Base-by-base conservation (phyloP, 2,888 invertebrate genomes). In the Caenorhabditis panamensis region DNA sequence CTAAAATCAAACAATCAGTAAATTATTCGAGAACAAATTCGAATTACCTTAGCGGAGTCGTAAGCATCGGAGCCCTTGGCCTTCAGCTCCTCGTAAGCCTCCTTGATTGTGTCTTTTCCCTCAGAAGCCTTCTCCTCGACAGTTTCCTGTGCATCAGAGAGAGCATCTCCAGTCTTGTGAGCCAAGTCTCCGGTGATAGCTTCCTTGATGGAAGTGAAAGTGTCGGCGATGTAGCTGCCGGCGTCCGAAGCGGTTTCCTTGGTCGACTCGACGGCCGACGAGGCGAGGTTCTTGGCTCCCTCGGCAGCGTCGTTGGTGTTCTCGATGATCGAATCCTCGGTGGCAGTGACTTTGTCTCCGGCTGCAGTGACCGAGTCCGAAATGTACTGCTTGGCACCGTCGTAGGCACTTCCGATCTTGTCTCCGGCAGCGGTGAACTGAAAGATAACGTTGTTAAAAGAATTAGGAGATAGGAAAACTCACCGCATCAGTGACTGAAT, bases 401-500 rank as follows among this genome's bases (percentile, higher is more conserved):
- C 77, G 68, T 53, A 69, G 24, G 68, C 61, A n/a, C n/a, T 51
- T 36, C 66, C 67, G 67, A 79, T 66, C 56, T 66, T 72, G 44
- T 79, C 79, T 13, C 66, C 72, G 61, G 61, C 59, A 16, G 59
- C 51, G 5, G 44, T 56, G 61, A 78, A 66, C 77, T 77, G 62
- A n/a, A 51, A n/a, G n/a, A 64, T 18, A n/a, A n/a, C n/a, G n/a
- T n/a, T n/a, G n/a, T n/a, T 8, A 20, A 54, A 53, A 53, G 8
- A 28, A 13, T 22, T 13, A 2, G 11, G 51, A 28, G 0, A 28
- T 22, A 1, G 22, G 9, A 24, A 44, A 59, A 61, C 71, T 71
- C 36, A 78, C 78, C 26, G 78, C 78, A 71, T 66, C 78, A 53
- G 44, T 31, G 66, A 78, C 71, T 24, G 66, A 71, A 54, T 71